Evolutionary conservation across 2,888 invertebrate genomes (phyloP).

Genomic region (Lutraria lutraria): DNA sequence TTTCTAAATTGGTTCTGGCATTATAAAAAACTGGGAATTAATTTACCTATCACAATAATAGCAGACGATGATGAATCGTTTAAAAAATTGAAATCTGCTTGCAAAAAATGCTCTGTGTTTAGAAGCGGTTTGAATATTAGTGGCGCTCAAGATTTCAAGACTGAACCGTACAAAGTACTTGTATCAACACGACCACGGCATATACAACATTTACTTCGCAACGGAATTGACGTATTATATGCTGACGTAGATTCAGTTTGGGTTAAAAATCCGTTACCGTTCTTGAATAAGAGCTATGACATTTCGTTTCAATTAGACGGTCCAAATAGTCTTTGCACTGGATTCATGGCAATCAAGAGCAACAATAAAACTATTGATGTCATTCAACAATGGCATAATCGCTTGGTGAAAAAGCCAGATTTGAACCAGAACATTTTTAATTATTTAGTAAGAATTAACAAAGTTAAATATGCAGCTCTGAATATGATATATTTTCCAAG

Average conservation of each 20-base stretch:
- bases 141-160: background rate
- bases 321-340: background rate
- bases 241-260: slow-evolving; percentile 5
- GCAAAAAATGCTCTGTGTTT: background rate
- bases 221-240: background rate
- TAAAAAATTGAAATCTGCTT: background rate
- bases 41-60: background rate
- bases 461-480: background rate
- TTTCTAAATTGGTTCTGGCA: slow-evolving; percentile 1
- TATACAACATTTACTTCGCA: background rate
- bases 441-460: background rate
- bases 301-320: background rate
- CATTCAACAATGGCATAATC: background rate
- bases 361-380: background rate
- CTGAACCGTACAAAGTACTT: background rate
- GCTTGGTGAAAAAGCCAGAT: background rate
- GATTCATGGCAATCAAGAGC: background rate
- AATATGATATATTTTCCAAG: background rate
- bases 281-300: background rate
- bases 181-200: background rate
- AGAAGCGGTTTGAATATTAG: background rate
- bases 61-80: background rate
- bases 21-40: background rate
- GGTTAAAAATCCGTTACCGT: background rate
- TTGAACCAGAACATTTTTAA: background rate